Evolutionary conservation across 1,140 invertebrate species (phyloP).

Genomic region (Drosophila teissieri): DNA sequence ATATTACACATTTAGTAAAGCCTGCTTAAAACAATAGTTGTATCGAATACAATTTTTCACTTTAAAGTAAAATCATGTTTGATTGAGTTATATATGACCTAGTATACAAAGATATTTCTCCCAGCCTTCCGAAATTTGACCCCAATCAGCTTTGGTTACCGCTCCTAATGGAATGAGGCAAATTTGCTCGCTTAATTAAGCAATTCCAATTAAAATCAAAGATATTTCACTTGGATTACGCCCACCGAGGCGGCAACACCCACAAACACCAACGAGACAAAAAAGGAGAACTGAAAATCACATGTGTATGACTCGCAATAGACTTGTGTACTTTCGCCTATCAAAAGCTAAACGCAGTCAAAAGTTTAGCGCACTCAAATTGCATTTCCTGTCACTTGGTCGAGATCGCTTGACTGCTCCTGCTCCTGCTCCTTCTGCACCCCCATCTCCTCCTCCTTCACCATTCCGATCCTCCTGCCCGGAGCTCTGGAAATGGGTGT

Average conservation of each 20-base stretch:
- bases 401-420: slow-evolving; percentile 54
- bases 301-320: slow-evolving; percentile 41
- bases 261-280: slow-evolving; percentile 26
- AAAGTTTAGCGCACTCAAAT: slow-evolving; percentile 73
- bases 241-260: slow-evolving; percentile 62
- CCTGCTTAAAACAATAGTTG: too few relatives aligned
- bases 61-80: too few relatives aligned
- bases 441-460: slow-evolving; percentile 9
- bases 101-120: slow-evolving; percentile 10
- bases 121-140: slow-evolving; percentile 8
- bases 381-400: slow-evolving; percentile 79
- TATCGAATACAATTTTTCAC: too few relatives aligned
- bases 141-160: slow-evolving; percentile 26
- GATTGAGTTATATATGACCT: neutral
- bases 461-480: slow-evolving; percentile 6
- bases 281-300: slow-evolving; percentile 24
- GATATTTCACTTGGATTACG: slow-evolving; percentile 53
- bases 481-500: slow-evolving; percentile 47
- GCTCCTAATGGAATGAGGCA: slow-evolving; percentile 23
- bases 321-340: slow-evolving; percentile 69
- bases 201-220: slow-evolving; percentile 69
- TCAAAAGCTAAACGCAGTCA: slow-evolving; percentile 77
- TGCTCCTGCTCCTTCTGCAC: slow-evolving; percentile 11
- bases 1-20: too few relatives aligned
- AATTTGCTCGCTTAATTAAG: slow-evolving; percentile 68